Evolutionary conservation across 2,113 vertebrate genomes (phyloP), one percentile per base, ranked within the genome.

Genomic region (Plestiodon gilberti): DNA sequence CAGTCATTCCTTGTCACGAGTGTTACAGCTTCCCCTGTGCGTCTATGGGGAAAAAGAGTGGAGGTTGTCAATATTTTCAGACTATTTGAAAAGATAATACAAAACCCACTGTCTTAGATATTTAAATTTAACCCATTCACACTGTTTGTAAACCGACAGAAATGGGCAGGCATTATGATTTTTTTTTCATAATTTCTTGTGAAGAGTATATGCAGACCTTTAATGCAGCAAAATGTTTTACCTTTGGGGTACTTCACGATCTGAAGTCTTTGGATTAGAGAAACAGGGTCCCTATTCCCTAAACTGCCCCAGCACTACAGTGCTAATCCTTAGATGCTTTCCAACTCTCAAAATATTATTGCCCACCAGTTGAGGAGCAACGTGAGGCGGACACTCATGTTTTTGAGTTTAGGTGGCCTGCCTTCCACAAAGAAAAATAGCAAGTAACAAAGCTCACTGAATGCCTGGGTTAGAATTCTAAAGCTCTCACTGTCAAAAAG

Each of bases 1-100:
- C 99, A 99, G 62, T 99, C 96, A 1, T 94, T 97, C 95, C 96
- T 97, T 0, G 99, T 99, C 82, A 99, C 85, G 70, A 99, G 95
- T 0, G 98, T 99, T 87, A 99, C 69, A 15, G 99, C 96, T 85
- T 95, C 94, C 23, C 99, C 99, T 0, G 93, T 96, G 20, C 97
- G 97, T 40, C 99, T 62, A 88, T 89, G 83, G 57, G 89, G 73
- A 2, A 71, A 83, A 71, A 40, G 1, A 30, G n/a, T 13, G 87
- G 33, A 74, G 43, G n/a, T 40, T 71, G 17, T 2, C 15, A 70
- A 13, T 55, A 55, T 70, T 81, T 40, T 52, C 4, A 11, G 33
- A 30, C 17, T 55, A 1, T 69, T 17, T 76, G 14, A 67, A 84
- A 65, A 6, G 20, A 33, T 1, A 25, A 15, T 23, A 38, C 6